Evolutionary conservation across 1,140 invertebrate species (phyloP).

Genomic region (Drosophila micromelanica): DNA sequence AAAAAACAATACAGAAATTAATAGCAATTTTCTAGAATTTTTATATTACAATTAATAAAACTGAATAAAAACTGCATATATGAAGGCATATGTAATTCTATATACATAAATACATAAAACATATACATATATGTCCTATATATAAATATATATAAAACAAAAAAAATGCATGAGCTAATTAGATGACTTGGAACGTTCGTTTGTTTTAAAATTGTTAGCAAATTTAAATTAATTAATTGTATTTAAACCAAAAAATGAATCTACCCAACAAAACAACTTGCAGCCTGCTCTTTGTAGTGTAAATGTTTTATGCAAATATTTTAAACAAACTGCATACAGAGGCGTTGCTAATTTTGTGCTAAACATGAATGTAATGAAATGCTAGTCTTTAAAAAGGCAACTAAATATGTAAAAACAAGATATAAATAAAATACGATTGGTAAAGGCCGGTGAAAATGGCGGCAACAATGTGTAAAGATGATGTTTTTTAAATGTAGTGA

Average conservation of each 20-base stretch:
- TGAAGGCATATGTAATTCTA: constrained; percentile 46
- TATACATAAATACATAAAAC: constrained; percentile 53
- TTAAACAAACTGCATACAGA: constrained; percentile 48
- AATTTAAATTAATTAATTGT: constrained; percentile 51
- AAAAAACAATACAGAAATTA: constrained; percentile 50
- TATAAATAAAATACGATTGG: constrained; percentile 8
- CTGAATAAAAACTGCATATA: constrained; percentile 20
- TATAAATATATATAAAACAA: constrained; percentile 40
- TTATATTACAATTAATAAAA: constrained; percentile 74
- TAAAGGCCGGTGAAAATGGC: constrained; percentile 25
- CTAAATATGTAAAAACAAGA: constrained; percentile 51
- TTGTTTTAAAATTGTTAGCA: constrained; percentile 49
- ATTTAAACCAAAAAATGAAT: constrained; percentile 58
- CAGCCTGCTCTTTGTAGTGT: constrained; percentile 73
- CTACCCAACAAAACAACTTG: constrained; percentile 49
- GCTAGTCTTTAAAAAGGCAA: constrained; percentile 71
- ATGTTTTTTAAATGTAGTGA: constrained; percentile 78
- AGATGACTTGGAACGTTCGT: constrained; percentile 60
- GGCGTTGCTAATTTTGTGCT: constrained; percentile 52
- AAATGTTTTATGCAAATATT: constrained; percentile 67
- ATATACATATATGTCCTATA: constrained; percentile 45
- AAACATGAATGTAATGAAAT: constrained; percentile 70
- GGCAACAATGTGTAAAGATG: constrained; percentile 50
- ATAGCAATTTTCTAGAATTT: constrained; percentile 84
- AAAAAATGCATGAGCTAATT: constrained; percentile 66